A percentile compares a stretch with the other conserved stretches of the same genome.
These are phyloP conservation scores for Hypselothyrea guttata DNA, from an alignment of 2,888 invertebrate species.

Conservation along the genomic window DNA sequence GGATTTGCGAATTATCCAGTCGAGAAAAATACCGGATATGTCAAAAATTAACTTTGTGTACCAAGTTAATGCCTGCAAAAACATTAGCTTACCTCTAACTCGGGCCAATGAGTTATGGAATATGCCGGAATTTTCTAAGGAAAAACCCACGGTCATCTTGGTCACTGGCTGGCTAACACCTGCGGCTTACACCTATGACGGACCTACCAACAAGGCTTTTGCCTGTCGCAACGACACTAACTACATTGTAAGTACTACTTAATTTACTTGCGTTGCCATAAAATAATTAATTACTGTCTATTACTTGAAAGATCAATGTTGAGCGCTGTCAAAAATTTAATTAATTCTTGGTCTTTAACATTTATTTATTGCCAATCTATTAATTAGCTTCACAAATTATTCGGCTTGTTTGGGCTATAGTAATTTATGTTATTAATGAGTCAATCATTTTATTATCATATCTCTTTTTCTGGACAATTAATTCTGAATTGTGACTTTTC, in stretches of 20 bases:
- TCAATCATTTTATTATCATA: too few relatives aligned
- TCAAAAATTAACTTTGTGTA: slow-evolving; percentile 29
- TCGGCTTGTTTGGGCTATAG: too few relatives aligned
- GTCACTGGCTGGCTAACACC: slow-evolving; percentile 78
- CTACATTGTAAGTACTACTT: slow-evolving; percentile 56
- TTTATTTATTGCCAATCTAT: too few relatives aligned
- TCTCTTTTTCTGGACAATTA: too few relatives aligned
- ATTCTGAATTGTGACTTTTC: too few relatives aligned
- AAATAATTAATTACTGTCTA: too few relatives aligned
- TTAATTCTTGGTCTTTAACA: too few relatives aligned
- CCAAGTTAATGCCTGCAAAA: slow-evolving; percentile 32
- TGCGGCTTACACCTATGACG: slow-evolving; percentile 52
- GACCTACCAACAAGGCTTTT: slow-evolving; percentile 68
- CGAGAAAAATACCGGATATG: slow-evolving; percentile 28
- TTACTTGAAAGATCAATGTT: too few relatives aligned
- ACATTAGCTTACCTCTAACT: slow-evolving; percentile 32
- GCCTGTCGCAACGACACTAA: slow-evolving; percentile 73
- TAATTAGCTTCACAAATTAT: too few relatives aligned
- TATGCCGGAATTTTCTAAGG: slow-evolving; percentile 57
- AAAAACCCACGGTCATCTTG: slow-evolving; percentile 65
- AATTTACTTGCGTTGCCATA: too few relatives aligned
- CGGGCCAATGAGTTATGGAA: slow-evolving; percentile 43
- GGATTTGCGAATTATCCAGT: slow-evolving; percentile 9
- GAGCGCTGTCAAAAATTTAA: too few relatives aligned
- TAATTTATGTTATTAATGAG: too few relatives aligned